Evolutionary conservation across 1,140 invertebrate species (phyloP), one percentile per base, ranked within the genome.

Genomic region (Palaemon carinicauda): DNA sequence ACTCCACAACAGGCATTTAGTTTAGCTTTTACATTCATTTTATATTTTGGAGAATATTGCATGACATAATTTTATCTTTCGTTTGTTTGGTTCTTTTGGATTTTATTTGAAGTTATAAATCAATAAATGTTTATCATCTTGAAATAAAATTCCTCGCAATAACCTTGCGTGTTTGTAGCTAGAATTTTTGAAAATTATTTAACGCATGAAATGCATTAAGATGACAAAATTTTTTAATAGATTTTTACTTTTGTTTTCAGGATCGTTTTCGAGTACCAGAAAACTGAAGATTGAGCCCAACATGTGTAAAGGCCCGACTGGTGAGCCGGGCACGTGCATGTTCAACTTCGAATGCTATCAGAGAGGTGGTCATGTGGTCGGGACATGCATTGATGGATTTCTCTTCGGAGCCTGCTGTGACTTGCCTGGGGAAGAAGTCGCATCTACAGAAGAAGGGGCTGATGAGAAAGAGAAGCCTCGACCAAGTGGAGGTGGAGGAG

Each of bases 281-380:
- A 41, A 50, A 51, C 60, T 90, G 54, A 87, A 90, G 84, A 90
- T 90, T 27, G 82, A 82, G 21, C 89, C 89, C 19, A 82, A 75
- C 77, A 53, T 41, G 9, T 90, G 90, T 80, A 90, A 51, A 92
- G 92, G 91, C 92, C 92, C 89, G 90, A 80, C 90, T 90, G 88
- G 90, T 90, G 83, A 92, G 90, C 89, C 90, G 90, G 93, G 96
- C n/a, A 94, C 97, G 90, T 98, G 97, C 91, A 97, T 98, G 96
- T 98, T 98, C 92, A 97, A 97, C 91, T 96, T 97, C 90, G 96
- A 98, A 91, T 98, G 97, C 91, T 93, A 93, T 12, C 94, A 95
- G 81, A 92, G 95, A 86, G 94, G 94, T 14, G 97, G 97, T 3
- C 94, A 95, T 90, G 96, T 97, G 0, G 95, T 97, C 0, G 96